Conservation (phyloP, 2,888 invertebrate genomes). For the Helicoverpa assulta region DNA sequence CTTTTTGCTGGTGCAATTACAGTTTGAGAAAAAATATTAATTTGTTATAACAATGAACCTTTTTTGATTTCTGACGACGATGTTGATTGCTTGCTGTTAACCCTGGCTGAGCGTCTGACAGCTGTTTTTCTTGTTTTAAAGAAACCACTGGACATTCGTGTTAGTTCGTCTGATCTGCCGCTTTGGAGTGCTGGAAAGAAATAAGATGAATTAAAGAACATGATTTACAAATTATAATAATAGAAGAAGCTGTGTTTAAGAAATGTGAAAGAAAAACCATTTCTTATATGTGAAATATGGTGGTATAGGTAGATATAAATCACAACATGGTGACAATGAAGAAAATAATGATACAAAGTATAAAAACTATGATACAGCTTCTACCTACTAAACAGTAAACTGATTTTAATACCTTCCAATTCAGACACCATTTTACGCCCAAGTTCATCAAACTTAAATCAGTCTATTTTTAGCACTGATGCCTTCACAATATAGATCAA, state of each 20-base stretch:
- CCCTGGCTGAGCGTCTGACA: constrained; percentile 94
- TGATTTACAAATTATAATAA: not conserved
- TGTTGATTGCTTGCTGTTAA: constrained; percentile 89
- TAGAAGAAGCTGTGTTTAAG: no score
- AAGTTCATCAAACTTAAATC: not conserved
- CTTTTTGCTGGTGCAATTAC: constrained; percentile 34
- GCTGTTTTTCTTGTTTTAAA: constrained; percentile 94
- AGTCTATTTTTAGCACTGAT: constrained; percentile 17
- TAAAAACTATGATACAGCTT: no score
- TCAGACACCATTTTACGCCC: not conserved
- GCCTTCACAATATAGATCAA: not conserved
- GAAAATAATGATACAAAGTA: no score
- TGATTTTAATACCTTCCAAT: no score
- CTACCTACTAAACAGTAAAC: no score
- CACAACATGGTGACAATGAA: no score
- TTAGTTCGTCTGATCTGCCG: constrained; percentile 82
- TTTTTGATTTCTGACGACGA: constrained; percentile 85
- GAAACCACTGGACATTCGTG: constrained; percentile 90
- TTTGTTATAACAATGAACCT: constrained; percentile 70
- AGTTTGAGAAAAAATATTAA: constrained; percentile 50
- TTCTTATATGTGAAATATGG: no score
- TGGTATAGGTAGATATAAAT: no score
- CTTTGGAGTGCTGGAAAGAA: constrained; percentile 88
- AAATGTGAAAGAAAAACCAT: no score
- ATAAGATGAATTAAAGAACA: not conserved